Evolutionary conservation across 2,888 invertebrate species (phyloP).

Genomic region (Gisinianus flammeolus): DNA sequence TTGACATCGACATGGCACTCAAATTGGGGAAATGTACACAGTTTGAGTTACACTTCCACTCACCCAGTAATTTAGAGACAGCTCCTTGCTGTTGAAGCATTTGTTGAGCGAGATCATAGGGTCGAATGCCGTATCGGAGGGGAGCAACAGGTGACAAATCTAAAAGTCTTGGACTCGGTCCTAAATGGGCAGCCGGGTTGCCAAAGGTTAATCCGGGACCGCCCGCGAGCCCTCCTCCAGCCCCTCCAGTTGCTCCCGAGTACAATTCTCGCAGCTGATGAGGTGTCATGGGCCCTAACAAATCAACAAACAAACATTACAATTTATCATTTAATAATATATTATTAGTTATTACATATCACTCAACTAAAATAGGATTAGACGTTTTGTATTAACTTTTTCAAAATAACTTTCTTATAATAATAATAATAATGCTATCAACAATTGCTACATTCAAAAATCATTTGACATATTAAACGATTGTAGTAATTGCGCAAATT

Average conservation of each 20-base stretch:
- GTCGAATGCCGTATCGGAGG: conserved; percentile 71
- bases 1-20: conserved; percentile 48
- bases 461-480: too few species aligned
- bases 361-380: too few species aligned
- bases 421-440: too few species aligned
- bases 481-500: too few species aligned
- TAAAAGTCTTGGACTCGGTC: conserved; percentile 50
- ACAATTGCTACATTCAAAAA: too few species aligned
- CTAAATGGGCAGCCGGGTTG: conserved; percentile 44
- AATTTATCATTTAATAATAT: too few species aligned
- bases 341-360: too few species aligned
- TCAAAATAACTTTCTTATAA: too few species aligned
- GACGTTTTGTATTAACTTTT: too few species aligned
- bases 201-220: conserved; percentile 40
- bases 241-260: conserved; percentile 49
- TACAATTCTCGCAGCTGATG: conserved; percentile 59
- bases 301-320: too few species aligned
- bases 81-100: conserved; percentile 86
- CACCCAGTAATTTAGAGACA: conserved; percentile 85
- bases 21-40: conserved; percentile 47
- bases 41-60: conserved; percentile 40
- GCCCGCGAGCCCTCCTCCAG: conserved; percentile 42
- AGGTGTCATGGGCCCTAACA: too few species aligned
- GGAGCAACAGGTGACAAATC: conserved; percentile 57
- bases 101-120: conserved; percentile 89